Evolutionary conservation across 1,140 invertebrate species (phyloP), one percentile per base, ranked within the genome.

Genomic region (Aleiodes sp.): DNA sequence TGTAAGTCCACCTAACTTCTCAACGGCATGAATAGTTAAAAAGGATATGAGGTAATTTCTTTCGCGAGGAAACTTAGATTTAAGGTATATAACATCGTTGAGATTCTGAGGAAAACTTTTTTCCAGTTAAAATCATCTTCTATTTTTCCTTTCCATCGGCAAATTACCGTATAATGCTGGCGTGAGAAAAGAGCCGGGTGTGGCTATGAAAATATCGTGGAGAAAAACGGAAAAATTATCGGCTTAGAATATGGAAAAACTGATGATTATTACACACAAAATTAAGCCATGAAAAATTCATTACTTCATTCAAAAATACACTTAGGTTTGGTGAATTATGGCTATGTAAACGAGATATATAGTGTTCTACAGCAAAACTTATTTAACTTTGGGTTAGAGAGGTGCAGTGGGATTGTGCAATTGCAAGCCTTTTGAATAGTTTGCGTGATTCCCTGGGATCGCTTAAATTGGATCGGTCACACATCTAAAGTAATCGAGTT

Each of bases 391-490:
- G 10, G 29, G 26, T n/a, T 31, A 31, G 24, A 57, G 28, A 12
- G 4, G 35, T n/a, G 14, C n/a, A 37, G 14, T 62, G 16, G 43
- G 33, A 69, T 56, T 57, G 67, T 39, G 60, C 59, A 57, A 56
- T 69, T 69, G 65, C 60, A 31, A 62, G 29, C 37, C 59, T 52
- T 41, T 52, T n/a, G 29, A 57, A 69, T 63, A 63, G 60, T 52
- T 69, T 28, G 4, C 10, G 21, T 29, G 26, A 59, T 59, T 69
- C 21, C 28, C 39, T 2, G n/a, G 41, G 33, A 69, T 69, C 67
- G 60, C 56, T 69, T 69, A 69, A 69, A 69, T 69, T 69, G 31
- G 67, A 69, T 69, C 60, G 41, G 67, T 57, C 41, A 69, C 67
- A 69, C 60, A 64, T 62, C 41, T 16, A 37, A 26, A 37, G 67